phyloP scores from a whole-genome alignment of 2,113 vertebrate species.

The Alethe castanea region DNA sequence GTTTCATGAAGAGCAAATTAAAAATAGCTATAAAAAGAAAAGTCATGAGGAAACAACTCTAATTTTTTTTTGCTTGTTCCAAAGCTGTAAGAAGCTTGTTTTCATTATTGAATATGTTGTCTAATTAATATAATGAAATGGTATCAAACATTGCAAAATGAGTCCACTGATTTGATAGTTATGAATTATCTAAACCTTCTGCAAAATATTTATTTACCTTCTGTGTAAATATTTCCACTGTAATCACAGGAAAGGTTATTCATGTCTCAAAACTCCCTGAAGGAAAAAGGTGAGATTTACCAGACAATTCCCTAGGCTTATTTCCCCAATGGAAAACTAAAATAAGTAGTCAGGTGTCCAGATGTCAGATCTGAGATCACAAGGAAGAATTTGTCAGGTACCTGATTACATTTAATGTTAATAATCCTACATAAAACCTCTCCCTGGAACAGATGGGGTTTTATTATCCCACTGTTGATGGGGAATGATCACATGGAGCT shows the following conservation, averaged over 20 bases:
- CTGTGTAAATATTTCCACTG: neutral
- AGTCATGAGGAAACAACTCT: neutral
- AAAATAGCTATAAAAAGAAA: neutral
- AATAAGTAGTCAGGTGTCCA: neutral
- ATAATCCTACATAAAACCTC: neutral
- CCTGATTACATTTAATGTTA: neutral
- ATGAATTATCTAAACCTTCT: neutral
- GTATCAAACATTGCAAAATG: neutral
- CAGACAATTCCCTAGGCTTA: neutral
- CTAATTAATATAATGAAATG: neutral
- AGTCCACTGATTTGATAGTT: neutral
- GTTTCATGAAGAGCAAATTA: neutral
- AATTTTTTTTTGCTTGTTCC: neutral
- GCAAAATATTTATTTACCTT: neutral
- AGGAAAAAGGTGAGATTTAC: neutral
- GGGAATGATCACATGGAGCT: neutral
- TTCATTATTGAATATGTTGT: neutral
- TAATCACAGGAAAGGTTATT: neutral
- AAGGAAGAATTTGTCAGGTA: neutral
- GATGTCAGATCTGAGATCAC: neutral
- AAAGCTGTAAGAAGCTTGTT: neutral
- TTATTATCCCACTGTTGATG: neutral
- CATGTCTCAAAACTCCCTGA: neutral
- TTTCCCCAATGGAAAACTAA: neutral
- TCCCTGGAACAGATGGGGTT: neutral